These are phyloP conservation scores for Amorpha juglandis DNA, from an alignment of 2,888 invertebrate species.

Conservation along the genomic window DNA sequence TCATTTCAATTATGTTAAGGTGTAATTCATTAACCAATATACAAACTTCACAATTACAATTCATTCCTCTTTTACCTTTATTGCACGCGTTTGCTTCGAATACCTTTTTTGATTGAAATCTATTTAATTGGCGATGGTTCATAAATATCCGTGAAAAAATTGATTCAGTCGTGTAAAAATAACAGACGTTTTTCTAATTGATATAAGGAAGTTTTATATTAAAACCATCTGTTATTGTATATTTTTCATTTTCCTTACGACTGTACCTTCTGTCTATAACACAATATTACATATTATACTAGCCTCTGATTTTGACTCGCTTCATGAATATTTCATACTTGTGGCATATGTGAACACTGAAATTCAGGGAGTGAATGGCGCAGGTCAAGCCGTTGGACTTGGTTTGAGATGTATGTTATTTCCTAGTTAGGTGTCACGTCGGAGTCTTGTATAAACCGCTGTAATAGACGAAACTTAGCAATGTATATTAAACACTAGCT, in stretches of 20 bases:
- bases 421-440: slow-evolving; percentile 30
- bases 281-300: slow-evolving; percentile 12
- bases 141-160: too few species aligned
- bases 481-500: background rate
- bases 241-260: background rate
- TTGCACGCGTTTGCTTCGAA: too few species aligned
- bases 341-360: slow-evolving; percentile 35
- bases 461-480: background rate
- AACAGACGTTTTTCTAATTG: too few species aligned
- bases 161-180: too few species aligned
- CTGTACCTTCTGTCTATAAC: slow-evolving; percentile 10
- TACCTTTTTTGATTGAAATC: too few species aligned
- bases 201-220: too few species aligned
- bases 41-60: too few species aligned
- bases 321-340: slow-evolving; percentile 60
- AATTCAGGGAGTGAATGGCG: slow-evolving; percentile 32
- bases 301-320: slow-evolving; percentile 47
- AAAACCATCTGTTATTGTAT: too few species aligned
- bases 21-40: too few species aligned
- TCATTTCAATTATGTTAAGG: too few species aligned
- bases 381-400: slow-evolving; percentile 35
- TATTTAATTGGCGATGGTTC: too few species aligned
- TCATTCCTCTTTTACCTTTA: too few species aligned
- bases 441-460: background rate
- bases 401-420: slow-evolving; percentile 34